Evolutionary conservation across 2,113 vertebrate species (phyloP).

Genomic region (Fulica atra): DNA sequence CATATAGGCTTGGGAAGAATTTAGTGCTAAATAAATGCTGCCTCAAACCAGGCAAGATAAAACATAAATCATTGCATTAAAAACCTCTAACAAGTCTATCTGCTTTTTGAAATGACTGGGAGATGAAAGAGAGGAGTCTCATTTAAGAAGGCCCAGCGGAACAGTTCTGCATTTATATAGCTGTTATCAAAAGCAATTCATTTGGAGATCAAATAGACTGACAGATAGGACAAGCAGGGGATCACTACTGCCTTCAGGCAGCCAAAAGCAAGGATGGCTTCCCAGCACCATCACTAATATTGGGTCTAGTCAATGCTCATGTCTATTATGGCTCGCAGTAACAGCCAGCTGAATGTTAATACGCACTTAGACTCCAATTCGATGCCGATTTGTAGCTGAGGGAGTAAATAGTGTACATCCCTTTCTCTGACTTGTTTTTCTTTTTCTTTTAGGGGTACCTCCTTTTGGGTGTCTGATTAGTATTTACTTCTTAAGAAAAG

Average conservation of each 20-base stretch:
- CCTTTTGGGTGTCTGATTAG: neutral
- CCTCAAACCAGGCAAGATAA: constrained; percentile 81
- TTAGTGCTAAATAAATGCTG: constrained; percentile 85
- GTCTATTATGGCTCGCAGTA: constrained; percentile 66
- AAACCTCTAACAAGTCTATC: constrained; percentile 86
- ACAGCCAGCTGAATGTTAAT: constrained; percentile 59
- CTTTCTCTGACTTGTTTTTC: neutral
- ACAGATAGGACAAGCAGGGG: constrained; percentile 87
- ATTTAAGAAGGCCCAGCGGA: constrained; percentile 87
- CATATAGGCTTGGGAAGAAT: constrained; percentile 73
- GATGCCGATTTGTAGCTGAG: neutral
- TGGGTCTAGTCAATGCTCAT: constrained; percentile 75
- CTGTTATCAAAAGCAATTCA: constrained; percentile 92
- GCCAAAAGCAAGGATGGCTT: constrained; percentile 77
- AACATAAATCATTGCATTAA: constrained; percentile 87
- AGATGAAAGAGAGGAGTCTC: constrained; percentile 86
- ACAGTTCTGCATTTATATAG: constrained; percentile 87
- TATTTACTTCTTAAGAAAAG: neutral
- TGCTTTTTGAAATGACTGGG: constrained; percentile 85
- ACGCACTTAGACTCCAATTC: neutral
- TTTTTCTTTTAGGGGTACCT: neutral
- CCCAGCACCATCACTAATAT: constrained; percentile 77
- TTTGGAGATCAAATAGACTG: constrained; percentile 91
- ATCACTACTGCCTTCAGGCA: constrained; percentile 84
- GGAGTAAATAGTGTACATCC: neutral